Evolutionary conservation across 2,888 invertebrate species (phyloP), one percentile per base, ranked within the genome.

Genomic region (Lasioglossum calceatum): DNA sequence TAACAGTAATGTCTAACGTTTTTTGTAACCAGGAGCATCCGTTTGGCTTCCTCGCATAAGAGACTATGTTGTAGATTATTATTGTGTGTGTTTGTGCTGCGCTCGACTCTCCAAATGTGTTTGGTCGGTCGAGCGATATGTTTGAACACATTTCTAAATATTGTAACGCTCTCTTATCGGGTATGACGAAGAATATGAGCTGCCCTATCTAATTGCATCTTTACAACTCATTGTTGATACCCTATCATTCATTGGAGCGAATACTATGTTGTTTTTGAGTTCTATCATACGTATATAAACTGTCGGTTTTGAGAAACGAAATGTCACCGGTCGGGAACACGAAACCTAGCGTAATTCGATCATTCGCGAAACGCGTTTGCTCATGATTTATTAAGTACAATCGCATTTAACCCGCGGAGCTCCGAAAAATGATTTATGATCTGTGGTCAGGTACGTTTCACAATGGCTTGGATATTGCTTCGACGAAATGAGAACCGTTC

Each of bases 361-460:
- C 81, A 75, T 89, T 44, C 64, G 81, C 79, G 3, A 85, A 82
- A 80, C 79, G 74, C 81, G 86, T 87, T 91, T 91, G 90, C 89
- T 91, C 91, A 89, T 89, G 75, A 89, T 89, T 89, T 83, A 83
- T 91, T 88, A 86, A 87, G 82, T 90, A 90, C 87, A 91, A 90
- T 88, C 87, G 90, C 91, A 91, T 91, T 91, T 91, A 91, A 64
- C 32, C 32, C 32, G 64, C 77, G 84, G 82, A 87, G 71, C 74
- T 81, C 73, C 84, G 87, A 72, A 79, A 80, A 78, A 77, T 81
- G 74, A 79, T 77, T 42, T 81, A 72, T 81, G 76, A 84, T 82
- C 82, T 79, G 73, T 84, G 79, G 77, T 47, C 79, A 85, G 79
- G 75, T 42, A 44, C 23, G 16, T 80, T 84, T 73, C 23, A 81